Evolutionary conservation across 2,797 vertebrate species (phyloP).

Genomic region (Micromesistius poutassou): DNA sequence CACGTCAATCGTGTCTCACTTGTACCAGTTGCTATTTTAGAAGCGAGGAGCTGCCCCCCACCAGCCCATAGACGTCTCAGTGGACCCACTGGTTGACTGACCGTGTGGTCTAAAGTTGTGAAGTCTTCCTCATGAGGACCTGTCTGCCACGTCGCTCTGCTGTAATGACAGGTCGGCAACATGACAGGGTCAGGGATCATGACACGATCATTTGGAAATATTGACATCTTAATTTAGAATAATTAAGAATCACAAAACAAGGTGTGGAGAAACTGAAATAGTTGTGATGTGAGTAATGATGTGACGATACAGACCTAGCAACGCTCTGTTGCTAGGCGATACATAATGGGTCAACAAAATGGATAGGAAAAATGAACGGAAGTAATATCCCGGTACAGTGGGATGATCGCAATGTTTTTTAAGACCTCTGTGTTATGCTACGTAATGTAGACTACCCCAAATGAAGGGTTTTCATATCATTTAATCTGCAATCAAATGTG

Average conservation of each 20-base stretch:
- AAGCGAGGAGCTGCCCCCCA: background rate
- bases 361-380: slow-evolving; percentile 6
- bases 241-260: background rate
- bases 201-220: background rate
- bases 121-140: background rate
- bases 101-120: background rate
- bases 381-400: background rate
- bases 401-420: background rate
- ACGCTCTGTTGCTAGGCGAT: slow-evolving; percentile 73
- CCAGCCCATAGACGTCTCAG: background rate
- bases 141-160: background rate
- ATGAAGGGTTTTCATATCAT: background rate
- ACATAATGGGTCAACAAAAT: slow-evolving; percentile 29
- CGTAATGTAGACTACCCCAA: background rate
- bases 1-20: background rate
- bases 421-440: background rate
- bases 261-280: background rate
- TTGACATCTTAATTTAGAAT: background rate
- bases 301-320: slow-evolving; percentile 46
- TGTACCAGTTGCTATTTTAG: background rate
- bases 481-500: background rate
- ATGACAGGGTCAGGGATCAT: background rate
- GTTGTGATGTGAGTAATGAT: background rate
- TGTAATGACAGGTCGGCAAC: background rate
- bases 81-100: background rate